phyloP scores from a whole-genome alignment of 2,888 invertebrate species.

The Pachydiplax longipennis region DNA sequence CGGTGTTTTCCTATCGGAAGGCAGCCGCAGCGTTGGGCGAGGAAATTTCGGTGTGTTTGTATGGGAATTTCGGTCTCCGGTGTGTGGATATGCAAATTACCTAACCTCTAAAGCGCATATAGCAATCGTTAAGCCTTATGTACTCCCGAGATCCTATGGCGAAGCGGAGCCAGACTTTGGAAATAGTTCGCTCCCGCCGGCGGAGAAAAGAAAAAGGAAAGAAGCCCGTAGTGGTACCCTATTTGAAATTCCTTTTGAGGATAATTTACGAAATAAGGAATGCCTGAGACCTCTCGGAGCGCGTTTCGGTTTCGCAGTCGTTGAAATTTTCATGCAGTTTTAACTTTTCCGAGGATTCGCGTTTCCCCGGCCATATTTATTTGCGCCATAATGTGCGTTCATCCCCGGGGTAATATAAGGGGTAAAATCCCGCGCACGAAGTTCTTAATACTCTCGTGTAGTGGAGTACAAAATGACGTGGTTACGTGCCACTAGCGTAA shows the following conservation, averaged over 20 bases:
- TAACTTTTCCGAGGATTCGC: not conserved
- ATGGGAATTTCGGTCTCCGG: not conserved
- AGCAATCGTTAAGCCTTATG: not conserved
- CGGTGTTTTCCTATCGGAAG: not conserved
- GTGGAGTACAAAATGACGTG: not conserved
- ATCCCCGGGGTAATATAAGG: not conserved
- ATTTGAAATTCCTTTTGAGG: not conserved
- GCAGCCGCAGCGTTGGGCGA: not conserved
- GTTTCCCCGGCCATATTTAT: not conserved
- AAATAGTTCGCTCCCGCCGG: not conserved
- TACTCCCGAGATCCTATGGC: not conserved
- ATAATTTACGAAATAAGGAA: not conserved
- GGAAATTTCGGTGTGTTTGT: not conserved
- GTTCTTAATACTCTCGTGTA: not conserved
- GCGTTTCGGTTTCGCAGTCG: not conserved
- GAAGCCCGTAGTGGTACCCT: not conserved
- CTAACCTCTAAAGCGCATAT: not conserved
- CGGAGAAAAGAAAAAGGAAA: not conserved
- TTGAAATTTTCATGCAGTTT: not conserved
- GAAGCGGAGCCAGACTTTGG: not conserved
- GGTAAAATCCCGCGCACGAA: not conserved
- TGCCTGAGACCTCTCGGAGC: not conserved
- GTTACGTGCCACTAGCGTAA: not conserved
- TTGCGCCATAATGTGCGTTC: not conserved
- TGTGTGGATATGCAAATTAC: not conserved